Evolutionary conservation across 2,888 invertebrate genomes (phyloP).

Genomic region (Ectemnius lituratus): DNA sequence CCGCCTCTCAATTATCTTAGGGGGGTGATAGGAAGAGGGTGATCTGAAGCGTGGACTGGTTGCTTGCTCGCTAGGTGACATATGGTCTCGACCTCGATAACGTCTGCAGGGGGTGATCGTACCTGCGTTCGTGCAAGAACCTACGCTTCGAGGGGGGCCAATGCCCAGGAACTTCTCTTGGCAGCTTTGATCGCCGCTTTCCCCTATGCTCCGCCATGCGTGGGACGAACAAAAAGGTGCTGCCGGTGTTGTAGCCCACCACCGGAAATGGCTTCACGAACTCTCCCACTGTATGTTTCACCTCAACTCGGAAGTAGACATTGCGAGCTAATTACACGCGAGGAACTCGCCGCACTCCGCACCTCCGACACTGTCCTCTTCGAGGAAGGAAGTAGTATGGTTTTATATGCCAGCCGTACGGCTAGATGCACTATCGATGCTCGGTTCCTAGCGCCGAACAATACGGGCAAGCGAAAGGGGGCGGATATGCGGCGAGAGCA

Average conservation of each 20-base stretch:
- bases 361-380: constrained; percentile 14
- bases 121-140: constrained; percentile 57
- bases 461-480: background rate
- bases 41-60: constrained; percentile 18
- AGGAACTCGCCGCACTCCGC: constrained; percentile 59
- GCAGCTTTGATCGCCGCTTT: constrained; percentile 57
- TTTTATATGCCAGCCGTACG: background rate
- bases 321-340: constrained; percentile 72
- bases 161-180: constrained; percentile 48
- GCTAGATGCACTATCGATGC: background rate
- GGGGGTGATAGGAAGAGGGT: constrained; percentile 15
- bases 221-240: constrained; percentile 68
- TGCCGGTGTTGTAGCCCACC: constrained; percentile 19
- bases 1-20: constrained; percentile 45
- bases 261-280: constrained; percentile 74
- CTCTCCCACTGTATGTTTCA: constrained; percentile 53
- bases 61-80: constrained; percentile 49
- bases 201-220: constrained; percentile 70
- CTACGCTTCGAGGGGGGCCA: constrained; percentile 70
- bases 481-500: background rate
- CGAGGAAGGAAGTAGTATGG: constrained; percentile 14
- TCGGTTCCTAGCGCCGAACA: background rate
- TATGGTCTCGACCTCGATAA: constrained; percentile 59
- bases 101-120: constrained; percentile 51
- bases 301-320: constrained; percentile 70